Conservation (phyloP, 1,140 invertebrate genomes). For the Philotrypesis tridentata region DNA sequence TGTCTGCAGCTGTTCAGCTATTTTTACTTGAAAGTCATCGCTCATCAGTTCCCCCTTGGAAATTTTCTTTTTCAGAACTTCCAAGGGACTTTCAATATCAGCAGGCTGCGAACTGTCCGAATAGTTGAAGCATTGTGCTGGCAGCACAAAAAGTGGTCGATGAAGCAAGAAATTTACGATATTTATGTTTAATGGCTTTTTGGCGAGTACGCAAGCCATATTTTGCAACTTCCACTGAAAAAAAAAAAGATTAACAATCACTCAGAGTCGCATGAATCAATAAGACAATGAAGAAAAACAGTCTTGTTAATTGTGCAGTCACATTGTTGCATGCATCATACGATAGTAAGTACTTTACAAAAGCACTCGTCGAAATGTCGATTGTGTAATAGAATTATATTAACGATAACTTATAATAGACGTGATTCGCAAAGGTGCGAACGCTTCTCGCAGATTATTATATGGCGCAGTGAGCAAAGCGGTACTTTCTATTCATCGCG, state of each 20-base stretch:
- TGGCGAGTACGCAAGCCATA: conserved; percentile 59
- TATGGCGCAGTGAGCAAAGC: too few species aligned
- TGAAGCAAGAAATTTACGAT: conserved; percentile 53
- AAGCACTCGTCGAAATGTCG: neutral
- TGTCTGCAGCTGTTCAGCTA: conserved; percentile 80
- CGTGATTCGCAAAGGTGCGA: neutral
- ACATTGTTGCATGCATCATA: neutral
- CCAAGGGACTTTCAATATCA: conserved; percentile 68
- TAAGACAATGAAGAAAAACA: neutral
- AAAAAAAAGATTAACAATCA: conserved; percentile 21
- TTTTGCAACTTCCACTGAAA: conserved; percentile 45
- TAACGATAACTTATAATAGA: neutral
- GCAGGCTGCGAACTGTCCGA: conserved; percentile 35
- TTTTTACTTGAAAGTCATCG: conserved; percentile 83
- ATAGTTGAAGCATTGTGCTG: conserved; percentile 51
- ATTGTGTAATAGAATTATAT: conserved; percentile 24
- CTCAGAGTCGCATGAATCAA: neutral
- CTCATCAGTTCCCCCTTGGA: conserved; percentile 76
- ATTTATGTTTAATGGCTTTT: conserved; percentile 53
- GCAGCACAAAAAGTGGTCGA: conserved; percentile 51
- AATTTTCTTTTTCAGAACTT: conserved; percentile 77
- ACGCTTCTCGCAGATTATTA: too few species aligned
- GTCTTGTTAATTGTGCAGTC: neutral
- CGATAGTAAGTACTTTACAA: neutral
- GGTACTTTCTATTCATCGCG: neutral